Evolutionary conservation across 2,888 invertebrate genomes (phyloP).

Genomic region (Pachliopta kotzebuea): DNA sequence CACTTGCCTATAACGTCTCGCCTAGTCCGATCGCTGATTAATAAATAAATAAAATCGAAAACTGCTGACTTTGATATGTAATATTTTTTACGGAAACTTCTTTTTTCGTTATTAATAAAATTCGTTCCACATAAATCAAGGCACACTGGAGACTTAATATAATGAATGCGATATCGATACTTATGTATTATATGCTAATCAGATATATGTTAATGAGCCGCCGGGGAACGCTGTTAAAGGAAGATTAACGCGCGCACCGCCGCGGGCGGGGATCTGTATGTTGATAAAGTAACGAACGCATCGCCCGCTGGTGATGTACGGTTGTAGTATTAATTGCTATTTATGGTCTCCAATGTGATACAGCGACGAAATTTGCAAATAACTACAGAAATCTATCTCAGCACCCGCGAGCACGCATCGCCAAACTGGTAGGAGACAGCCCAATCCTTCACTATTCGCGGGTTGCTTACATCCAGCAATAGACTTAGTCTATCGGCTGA

Average conservation of each 20-base stretch:
- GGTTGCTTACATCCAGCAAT: too few species aligned
- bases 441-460: too few species aligned
- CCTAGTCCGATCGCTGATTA: too few species aligned
- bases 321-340: conserved; percentile 23
- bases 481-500: too few species aligned
- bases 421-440: too few species aligned
- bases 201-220: conserved; percentile 24
- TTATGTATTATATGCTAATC: conserved; percentile 23
- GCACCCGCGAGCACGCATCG: too few species aligned
- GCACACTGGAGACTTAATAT: not conserved
- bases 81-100: too few species aligned
- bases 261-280: conserved; percentile 24
- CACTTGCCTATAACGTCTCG: too few species aligned
- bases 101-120: not conserved
- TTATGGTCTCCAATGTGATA: conserved; percentile 6
- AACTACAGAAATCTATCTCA: too few species aligned
- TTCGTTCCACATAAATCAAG: not conserved
- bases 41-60: too few species aligned
- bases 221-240: conserved; percentile 21
- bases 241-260: conserved; percentile 25
- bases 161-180: conserved; percentile 25
- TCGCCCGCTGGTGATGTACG: not conserved
- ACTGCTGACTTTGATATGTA: too few species aligned
- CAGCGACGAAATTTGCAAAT: not conserved
- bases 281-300: conserved; percentile 4